Base-by-base conservation (phyloP, 2,888 invertebrate genomes). In the Ectemnius cavifrons region DNA sequence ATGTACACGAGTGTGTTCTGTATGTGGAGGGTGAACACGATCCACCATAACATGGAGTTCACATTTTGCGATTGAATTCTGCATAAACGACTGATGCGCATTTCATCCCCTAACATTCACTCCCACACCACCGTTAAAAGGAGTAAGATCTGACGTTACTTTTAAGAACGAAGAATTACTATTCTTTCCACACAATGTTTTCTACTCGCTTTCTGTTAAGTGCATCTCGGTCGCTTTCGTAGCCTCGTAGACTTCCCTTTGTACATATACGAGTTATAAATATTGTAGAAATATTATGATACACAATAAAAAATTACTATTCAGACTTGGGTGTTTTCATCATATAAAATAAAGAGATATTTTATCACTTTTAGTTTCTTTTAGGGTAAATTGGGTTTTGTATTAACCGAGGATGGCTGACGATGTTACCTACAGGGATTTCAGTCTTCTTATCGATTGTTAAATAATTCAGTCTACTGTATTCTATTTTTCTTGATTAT, bases 291-390 rank as follows among this genome's bases (percentile, higher is more conserved):
- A 49, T 37, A 63, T n/a, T 20, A 59, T 49, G 60, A 69, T 62
- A 68, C 20, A 47, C 77, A 77, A 81, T 82, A 81, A 76, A 81
- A 59, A 68, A 23, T n/a, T 77, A 60, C 59, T 74, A 68, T 2
- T 49, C 46, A 64, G 20, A 27, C 46, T 18, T 18, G 20, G 3
- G n/a, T 13, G 13, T 14, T 61, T n/a, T 61, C 27, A 13, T 58
- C 46, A 14, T 52, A 18, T 3, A 0, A 0, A 0, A 3, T 18
- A 2, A 23, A 23, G 28, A n/a, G 4, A 27, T 2, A 60, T 60
- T 61, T 2, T 11, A 61, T 4, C 61, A 4, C 18, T 46, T 27
- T 61, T 2, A 2, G 23, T 14, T 6, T 46, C 5, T 59, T 27
- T 59, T 3, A 28, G 23, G 37, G 8, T 37, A 37, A 37, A 0